Base-by-base conservation (phyloP, 2,888 invertebrate species). In the Steinernema hermaphroditum region DNA sequence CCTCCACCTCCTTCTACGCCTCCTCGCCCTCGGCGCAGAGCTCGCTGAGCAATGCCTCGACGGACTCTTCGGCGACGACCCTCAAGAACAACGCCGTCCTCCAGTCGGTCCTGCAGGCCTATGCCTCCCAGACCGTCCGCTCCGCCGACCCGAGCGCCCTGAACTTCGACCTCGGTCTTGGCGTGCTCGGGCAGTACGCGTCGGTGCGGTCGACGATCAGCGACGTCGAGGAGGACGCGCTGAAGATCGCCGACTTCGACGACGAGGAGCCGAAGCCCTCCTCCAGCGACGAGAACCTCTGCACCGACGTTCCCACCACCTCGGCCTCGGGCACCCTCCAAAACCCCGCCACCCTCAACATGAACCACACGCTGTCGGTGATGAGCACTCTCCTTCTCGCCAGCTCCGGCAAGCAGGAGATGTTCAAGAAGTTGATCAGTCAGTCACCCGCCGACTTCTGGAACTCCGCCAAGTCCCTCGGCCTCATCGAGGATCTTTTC, bases 401-500 rank as follows among this genome's bases (percentile, higher is more conserved):
- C 29, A 62, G 32, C 62, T 29, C 16, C 62, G 29, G 62, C 29
- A 62, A 62, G 62, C 62, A 62, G 62, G 62, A 62, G 62, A 62
- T 62, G 62, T 32, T 62, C 32, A 62, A 62, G 34, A 62, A 62
- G 29, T 19, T 62, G 16, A 62, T 62, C 27, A n/a, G 34, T 29
- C 62, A 62, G 62, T 62, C 62, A 32, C 62, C 62, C 16, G 62
- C 62, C 32, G 62, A 62, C 32, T 62, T 62, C 62, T 62, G 62
- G 62, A 62, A 34, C 62, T 16, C 62, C 16, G 19, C 14, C 32
- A 62, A 62, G 62, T 32, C 29, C 32, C 29, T 79, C 50, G 81
- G 80, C n/a, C 68, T 85, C 24, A 46, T 83, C 49, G 84, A 85
- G n/a, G 81, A 82, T 27, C 72, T 84, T 24, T 73, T 83, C 68